Evolutionary conservation across 2,113 vertebrate genomes (phyloP), one percentile per base, ranked within the genome.

Genomic region (Oncorhynchus mykiss): DNA sequence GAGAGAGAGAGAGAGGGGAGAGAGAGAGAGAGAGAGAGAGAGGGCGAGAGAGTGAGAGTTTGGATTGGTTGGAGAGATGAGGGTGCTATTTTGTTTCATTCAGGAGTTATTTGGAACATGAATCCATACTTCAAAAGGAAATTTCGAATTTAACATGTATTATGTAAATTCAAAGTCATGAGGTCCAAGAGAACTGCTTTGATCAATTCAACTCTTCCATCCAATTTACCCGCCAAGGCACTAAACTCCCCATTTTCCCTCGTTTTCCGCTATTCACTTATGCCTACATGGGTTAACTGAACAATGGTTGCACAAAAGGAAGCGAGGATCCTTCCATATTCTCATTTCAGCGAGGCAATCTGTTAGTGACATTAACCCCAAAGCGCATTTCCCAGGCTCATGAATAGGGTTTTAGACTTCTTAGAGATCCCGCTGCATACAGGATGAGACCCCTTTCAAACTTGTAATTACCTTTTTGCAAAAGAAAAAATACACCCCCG

Each of bases 341-440:
- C 91, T 86, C 87, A 84, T 93, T 92, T 95, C 92, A 94, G 87
- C 75, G 88, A 85, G 57, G 86, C 91, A 92, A 93, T 93, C 91
- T 94, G 94, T 89, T 93, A 90, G 90, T 89, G 90, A 95, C 93
- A 95, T 95, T 94, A 96, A 95, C 94, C 94, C 93, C 91, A 77
- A 90, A 91, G 91, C 89, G 78, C 74, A 90, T 92, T 95, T 95
- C 94, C 94, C 95, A 93, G 92, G 92, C 79, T 88, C 84, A 88
- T 96, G 94, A 96, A 95, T 95, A 86, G 94, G 88, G 82, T 87
- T 93, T 89, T 88, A 83, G 92, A 91, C 88, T 93, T 87, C 84
- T 93, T 85, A 87, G 92, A 92, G 92, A 94, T 91, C 95, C 94
- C 95, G 93, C 95, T 94, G 95, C 94, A 96, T 95, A 94, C 91